These are phyloP conservation scores for Polypedilum vanderplanki DNA, from an alignment of 1,140 invertebrate species.

Conservation along the genomic window DNA sequence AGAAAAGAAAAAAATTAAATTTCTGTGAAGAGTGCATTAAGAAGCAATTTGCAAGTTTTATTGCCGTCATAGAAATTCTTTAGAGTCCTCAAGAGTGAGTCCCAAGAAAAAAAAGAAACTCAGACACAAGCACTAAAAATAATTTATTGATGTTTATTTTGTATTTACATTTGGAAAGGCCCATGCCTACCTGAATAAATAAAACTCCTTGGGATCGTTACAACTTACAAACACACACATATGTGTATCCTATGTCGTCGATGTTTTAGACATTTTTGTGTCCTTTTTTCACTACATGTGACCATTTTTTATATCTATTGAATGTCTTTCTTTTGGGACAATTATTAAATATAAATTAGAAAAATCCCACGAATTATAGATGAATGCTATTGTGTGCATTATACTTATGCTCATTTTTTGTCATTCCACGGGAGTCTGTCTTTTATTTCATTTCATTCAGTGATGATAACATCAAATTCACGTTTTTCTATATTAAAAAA, in stretches of 20 bases:
- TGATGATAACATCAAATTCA: constrained; percentile 22
- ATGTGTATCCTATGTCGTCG: constrained; percentile 7
- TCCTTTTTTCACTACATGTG: background rate
- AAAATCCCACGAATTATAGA: constrained; percentile 26
- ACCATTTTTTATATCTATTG: constrained; percentile 1
- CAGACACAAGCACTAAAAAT: background rate
- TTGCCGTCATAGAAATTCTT: background rate
- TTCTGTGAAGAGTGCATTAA: background rate
- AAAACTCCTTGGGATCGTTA: constrained; percentile 15
- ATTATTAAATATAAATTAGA: constrained; percentile 28
- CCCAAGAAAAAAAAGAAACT: background rate
- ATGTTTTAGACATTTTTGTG: background rate
- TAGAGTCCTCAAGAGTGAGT: background rate
- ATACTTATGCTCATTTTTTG: background rate
- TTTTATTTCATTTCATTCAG: background rate
- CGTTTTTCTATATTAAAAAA: background rate
- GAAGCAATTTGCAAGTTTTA: background rate
- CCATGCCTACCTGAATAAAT: constrained; percentile 26
- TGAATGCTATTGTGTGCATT: background rate
- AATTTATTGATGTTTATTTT: constrained; percentile 29
- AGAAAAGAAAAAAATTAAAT: background rate
- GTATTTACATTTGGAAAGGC: constrained; percentile 11
- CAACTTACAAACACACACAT: background rate
- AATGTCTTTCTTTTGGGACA: background rate
- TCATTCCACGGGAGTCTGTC: background rate